Base-by-base conservation (phyloP, 1,140 invertebrate species). In the Teleopsis dalmanni region DNA sequence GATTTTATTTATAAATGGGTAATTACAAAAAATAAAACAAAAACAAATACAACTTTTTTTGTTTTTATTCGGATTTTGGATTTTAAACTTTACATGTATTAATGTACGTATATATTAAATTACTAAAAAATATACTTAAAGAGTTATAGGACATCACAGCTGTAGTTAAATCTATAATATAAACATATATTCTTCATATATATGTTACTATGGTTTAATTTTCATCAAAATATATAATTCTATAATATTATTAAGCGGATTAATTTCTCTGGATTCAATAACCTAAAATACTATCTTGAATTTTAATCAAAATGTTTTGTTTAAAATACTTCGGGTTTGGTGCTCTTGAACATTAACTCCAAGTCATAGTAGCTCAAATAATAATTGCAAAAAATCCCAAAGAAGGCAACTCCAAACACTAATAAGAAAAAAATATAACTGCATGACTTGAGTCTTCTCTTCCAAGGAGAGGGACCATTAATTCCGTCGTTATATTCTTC, bases 281-380 rank as follows among this genome's bases (percentile, higher is more conserved):
- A n/a, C n/a, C n/a, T n/a, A n/a, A n/a, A n/a, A n/a, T n/a, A n/a
- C n/a, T n/a, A n/a, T n/a, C n/a, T n/a, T n/a, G n/a, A n/a, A n/a
- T n/a, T n/a, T n/a, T n/a, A n/a, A n/a, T n/a, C n/a, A n/a, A n/a
- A n/a, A n/a, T n/a, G n/a, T n/a, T 13, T 25, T 25, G 11, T 48
- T 45, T 27, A 53, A 44, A 53, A 53, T 31, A 53, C 47, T 44
- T 47, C 19, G 13, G 53, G 53, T 31, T 14, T 33, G 45, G 42
- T 50, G 33, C 45, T 54, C 48, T 48, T 54, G 23, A 54, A 40
- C 19, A 44, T 48, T 21, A 54, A 37, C 35, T 54, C 49, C 44
- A 54, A 51, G 48, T 54, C 49, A 38, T 54, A 48, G 37, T 44
- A 47, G 8, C 16, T 45, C 40, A 54, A 29, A 26, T 46, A 47